Evolutionary conservation across 1,140 invertebrate genomes (phyloP), one percentile per base, ranked within the genome.

Genomic region (Adoxophyes honmai): DNA sequence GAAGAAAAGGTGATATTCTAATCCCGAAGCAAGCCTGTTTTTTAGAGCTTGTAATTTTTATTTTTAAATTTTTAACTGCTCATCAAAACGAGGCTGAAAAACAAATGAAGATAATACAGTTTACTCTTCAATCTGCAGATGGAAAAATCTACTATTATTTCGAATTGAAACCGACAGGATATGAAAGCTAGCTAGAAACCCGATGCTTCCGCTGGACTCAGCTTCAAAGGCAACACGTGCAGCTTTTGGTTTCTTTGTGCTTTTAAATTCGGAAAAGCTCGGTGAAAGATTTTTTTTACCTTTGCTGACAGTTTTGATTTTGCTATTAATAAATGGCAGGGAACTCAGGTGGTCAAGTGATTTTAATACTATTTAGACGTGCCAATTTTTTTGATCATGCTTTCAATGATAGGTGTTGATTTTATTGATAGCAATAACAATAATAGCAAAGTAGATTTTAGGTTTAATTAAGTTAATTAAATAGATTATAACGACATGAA

Each of bases 231-330:
- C 64, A 63, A 66, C 71, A 69, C 65, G 62, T 68, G 66, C 56
- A 65, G 62, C 55, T 68, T 67, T 68, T 65, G 71, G 66, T 67
- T 69, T 66, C 71, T 74, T 71, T 74, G 66, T 68, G 60, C 66
- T 74, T 70, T 74, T 61, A 60, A 70, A 70, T 65, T 74, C 68
- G 35, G 54, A 66, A 64, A 38, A 52, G 48, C 52, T 56, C 36
- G 42, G 16, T n/a, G 57, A 10, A 16, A 36, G 39, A 52, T 39
- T 33, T 64, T 55, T 58, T 21, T 33, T 11, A 48, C 13, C 48
- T 57, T 48, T 36, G 36, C 34, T 34, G 34, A 11, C 13, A 58
- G 11, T 52, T 58, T 58, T 33, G 35, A 39, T 52, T 42, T 15
- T 13, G 15, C 15, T 3, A 21, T 44, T 42, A 44, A 16, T 16